phyloP scores from a whole-genome alignment of 2,888 invertebrate genomes.

The Sesia bembeciformis region DNA sequence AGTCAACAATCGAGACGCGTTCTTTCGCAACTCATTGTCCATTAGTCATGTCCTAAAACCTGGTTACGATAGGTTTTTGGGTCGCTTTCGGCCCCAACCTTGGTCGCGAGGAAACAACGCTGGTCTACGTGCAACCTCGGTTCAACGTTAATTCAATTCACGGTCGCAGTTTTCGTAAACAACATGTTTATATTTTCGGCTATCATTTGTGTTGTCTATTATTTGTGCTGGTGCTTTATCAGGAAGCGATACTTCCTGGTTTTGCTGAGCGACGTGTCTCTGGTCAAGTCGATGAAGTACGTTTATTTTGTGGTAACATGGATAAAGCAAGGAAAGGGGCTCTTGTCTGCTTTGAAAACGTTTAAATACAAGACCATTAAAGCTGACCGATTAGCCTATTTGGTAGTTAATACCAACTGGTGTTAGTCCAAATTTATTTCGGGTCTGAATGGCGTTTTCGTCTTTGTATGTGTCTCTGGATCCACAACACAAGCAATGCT shows the following conservation, averaged over 20 bases:
- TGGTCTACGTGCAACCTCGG: slow-evolving; percentile 59
- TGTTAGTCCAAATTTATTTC: too few relatives aligned
- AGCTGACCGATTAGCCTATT: too few relatives aligned
- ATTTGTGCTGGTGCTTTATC: slow-evolving; percentile 6
- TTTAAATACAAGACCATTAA: too few relatives aligned
- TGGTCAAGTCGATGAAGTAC: too few relatives aligned
- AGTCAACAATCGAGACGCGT: slow-evolving; percentile 21
- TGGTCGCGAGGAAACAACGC: slow-evolving; percentile 34
- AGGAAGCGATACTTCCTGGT: not conserved
- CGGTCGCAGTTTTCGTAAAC: slow-evolving; percentile 45
- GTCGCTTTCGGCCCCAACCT: slow-evolving; percentile 28
- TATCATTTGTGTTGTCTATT: slow-evolving; percentile 27
- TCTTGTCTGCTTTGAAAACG: too few relatives aligned
- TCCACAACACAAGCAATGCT: too few relatives aligned
- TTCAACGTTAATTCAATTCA: slow-evolving; percentile 49
- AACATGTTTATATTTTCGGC: slow-evolving; percentile 31
- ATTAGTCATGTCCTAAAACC: slow-evolving; percentile 64
- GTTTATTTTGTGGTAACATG: too few relatives aligned
- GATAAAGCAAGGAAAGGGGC: too few relatives aligned
- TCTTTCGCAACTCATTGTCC: slow-evolving; percentile 50
- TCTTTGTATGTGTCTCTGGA: too few relatives aligned
- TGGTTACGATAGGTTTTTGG: slow-evolving; percentile 49
- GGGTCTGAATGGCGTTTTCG: too few relatives aligned
- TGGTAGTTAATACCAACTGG: too few relatives aligned
- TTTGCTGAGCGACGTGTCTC: not conserved